A percentile compares a stretch with the other conserved stretches of the same genome.
Conservation (phyloP, 2,888 invertebrate species). For the Galeruca laticollis region DNA sequence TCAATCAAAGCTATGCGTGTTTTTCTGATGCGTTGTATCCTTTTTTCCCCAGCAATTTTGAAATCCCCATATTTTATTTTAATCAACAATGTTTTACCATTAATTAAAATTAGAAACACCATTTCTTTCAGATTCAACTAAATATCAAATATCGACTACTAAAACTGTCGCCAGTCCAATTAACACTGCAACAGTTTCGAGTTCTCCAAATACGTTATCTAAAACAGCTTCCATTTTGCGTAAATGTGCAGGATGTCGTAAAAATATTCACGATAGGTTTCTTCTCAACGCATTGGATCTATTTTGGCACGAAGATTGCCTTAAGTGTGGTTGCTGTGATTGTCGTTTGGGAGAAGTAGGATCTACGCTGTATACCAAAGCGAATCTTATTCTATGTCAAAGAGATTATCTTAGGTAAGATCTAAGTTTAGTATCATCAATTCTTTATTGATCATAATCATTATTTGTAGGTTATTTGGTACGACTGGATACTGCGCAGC, state of each 20-base stretch:
- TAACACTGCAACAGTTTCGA: slow-evolving; percentile 58
- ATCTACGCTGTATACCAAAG: slow-evolving; percentile 90
- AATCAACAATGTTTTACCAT: too few species aligned
- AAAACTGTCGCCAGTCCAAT: slow-evolving; percentile 57
- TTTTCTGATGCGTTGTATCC: too few species aligned
- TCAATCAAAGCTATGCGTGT: too few species aligned
- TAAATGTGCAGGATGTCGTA: slow-evolving; percentile 88
- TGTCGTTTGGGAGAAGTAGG: slow-evolving; percentile 94
- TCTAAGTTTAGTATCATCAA: too few species aligned
- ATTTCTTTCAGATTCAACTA: slow-evolving; percentile 64
- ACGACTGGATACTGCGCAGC: slow-evolving; percentile 92
- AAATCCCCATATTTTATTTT: slow-evolving; percentile 10
- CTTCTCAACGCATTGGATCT: slow-evolving; percentile 88
- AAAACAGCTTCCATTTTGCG: slow-evolving; percentile 66
- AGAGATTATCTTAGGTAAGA: slow-evolving; percentile 90
- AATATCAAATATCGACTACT: slow-evolving; percentile 63
- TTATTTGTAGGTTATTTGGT: slow-evolving; percentile 82
- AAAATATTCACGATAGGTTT: slow-evolving; percentile 82
- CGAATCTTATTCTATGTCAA: slow-evolving; percentile 91
- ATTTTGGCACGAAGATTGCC: slow-evolving; percentile 95
- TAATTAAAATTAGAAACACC: too few species aligned
- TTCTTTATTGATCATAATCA: too few species aligned
- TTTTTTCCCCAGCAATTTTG: too few species aligned
- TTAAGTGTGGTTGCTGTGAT: slow-evolving; percentile 93
- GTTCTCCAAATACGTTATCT: slow-evolving; percentile 56